These are phyloP conservation scores for Lasioglossum pauxillum DNA, from an alignment of 2,888 invertebrate genomes.

Conservation along the genomic window DNA sequence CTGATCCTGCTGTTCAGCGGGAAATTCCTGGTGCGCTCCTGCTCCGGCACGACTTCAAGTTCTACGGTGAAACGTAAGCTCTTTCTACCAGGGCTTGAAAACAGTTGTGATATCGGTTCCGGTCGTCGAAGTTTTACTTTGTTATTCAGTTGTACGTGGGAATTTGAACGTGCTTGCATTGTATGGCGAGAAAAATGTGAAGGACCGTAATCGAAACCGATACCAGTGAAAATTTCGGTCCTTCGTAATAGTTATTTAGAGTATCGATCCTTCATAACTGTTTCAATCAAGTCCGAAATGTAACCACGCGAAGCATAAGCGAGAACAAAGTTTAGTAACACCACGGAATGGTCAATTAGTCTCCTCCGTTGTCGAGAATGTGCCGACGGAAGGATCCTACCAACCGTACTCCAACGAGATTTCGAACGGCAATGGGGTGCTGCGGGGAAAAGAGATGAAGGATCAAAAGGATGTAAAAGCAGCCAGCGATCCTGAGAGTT, in stretches of 20 bases:
- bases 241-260: too few relatives aligned
- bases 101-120: too few relatives aligned
- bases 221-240: too few relatives aligned
- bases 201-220: too few relatives aligned
- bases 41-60: constrained; percentile 43
- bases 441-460: not conserved
- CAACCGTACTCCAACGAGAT: constrained; percentile 72
- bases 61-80: constrained; percentile 62
- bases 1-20: constrained; percentile 88
- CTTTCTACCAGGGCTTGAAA: not conserved
- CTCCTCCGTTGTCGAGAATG: not conserved
- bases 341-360: not conserved
- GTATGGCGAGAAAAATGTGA: too few relatives aligned
- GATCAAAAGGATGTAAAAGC: not conserved
- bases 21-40: constrained; percentile 59
- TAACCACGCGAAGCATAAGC: too few relatives aligned
- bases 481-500: not conserved
- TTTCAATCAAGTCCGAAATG: too few relatives aligned
- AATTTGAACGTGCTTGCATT: too few relatives aligned
- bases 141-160: too few relatives aligned
- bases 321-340: not conserved
- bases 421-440: not conserved
- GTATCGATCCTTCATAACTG: too few relatives aligned
- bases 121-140: too few relatives aligned
- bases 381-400: constrained; percentile 79